Percentiles rank a stretch among this genome's conserved stretches.
Conservation (phyloP, 2,888 invertebrate species). For the Drosophila fungiperda region DNA sequence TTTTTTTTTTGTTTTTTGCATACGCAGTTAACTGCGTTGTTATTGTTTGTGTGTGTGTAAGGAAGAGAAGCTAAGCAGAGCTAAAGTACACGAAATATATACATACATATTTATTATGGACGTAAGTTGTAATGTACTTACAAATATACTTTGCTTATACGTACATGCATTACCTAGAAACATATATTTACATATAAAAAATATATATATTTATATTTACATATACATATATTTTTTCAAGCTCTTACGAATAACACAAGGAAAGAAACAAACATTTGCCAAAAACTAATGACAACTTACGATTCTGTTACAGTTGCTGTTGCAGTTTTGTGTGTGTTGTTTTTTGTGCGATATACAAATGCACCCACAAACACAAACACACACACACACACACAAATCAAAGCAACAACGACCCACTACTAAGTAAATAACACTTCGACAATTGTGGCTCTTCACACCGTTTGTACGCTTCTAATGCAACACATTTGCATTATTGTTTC, state of each 20-base stretch:
- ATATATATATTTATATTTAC: constrained; percentile 14
- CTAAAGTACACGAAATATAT: constrained; percentile 4
- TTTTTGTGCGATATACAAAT: constrained; percentile 39
- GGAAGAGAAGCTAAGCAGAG: constrained; percentile 27
- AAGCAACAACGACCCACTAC: constrained; percentile 32
- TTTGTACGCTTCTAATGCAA: constrained; percentile 40
- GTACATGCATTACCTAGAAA: neutral
- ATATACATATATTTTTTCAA: constrained; percentile 4
- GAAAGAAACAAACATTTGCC: constrained; percentile 22
- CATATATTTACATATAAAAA: neutral
- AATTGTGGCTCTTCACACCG: constrained; percentile 39
- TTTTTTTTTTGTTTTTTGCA: constrained; percentile 27
- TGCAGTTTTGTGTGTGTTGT: constrained; percentile 46
- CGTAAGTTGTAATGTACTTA: constrained; percentile 16
- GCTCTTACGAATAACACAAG: constrained; percentile 3
- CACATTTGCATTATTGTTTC: constrained; percentile 46
- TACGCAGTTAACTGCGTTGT: constrained; percentile 44
- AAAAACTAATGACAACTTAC: constrained; percentile 46
- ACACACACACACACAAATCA: constrained; percentile 23
- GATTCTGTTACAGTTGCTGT: constrained; percentile 48
- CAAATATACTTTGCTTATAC: constrained; percentile 9
- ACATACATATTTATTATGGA: constrained; percentile 12
- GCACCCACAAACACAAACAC: constrained; percentile 18
- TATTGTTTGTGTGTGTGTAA: neutral
- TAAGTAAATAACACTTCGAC: constrained; percentile 33